These are phyloP conservation scores for Parapsyche elsis DNA, from an alignment of 1,140 invertebrate species.

Conservation along the genomic window DNA sequence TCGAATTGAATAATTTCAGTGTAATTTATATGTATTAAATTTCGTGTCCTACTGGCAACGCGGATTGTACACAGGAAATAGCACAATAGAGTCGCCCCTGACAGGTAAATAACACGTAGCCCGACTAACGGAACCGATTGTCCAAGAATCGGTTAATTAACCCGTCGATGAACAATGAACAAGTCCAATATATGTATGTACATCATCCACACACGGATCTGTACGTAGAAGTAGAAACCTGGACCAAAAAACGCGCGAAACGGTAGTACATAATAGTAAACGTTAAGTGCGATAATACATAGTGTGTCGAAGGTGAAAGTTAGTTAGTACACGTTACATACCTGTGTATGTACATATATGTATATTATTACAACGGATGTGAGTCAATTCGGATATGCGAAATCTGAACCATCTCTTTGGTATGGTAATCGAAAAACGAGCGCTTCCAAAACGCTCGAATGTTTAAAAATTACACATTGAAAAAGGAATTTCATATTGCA, in stretches of 20 bases:
- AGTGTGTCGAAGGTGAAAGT: conserved; percentile 5
- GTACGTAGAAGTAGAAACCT: no score
- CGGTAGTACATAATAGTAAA: no score
- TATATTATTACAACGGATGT: not conserved
- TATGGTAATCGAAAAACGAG: conserved; percentile 7
- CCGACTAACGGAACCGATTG: conserved; percentile 9
- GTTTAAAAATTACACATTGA: no score
- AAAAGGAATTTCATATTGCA: no score
- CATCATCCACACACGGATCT: not conserved
- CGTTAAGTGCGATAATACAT: no score
- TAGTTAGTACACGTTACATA: not conserved
- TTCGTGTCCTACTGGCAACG: no score
- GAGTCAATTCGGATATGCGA: conserved; percentile 9
- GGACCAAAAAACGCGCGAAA: no score
- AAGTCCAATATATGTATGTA: not conserved
- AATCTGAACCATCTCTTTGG: conserved; percentile 7
- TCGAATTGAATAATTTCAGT: no score
- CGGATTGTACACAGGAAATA: not conserved
- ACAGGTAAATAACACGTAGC: not conserved
- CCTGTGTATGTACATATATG: no score
- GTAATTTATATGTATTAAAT: not conserved
- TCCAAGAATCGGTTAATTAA: conserved; percentile 20
- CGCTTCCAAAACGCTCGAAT: no score
- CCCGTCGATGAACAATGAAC: not conserved
- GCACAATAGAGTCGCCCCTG: conserved; percentile 4